phyloP scores from a whole-genome alignment of 2,888 invertebrate species.

The Epinotia ramella region DNA sequence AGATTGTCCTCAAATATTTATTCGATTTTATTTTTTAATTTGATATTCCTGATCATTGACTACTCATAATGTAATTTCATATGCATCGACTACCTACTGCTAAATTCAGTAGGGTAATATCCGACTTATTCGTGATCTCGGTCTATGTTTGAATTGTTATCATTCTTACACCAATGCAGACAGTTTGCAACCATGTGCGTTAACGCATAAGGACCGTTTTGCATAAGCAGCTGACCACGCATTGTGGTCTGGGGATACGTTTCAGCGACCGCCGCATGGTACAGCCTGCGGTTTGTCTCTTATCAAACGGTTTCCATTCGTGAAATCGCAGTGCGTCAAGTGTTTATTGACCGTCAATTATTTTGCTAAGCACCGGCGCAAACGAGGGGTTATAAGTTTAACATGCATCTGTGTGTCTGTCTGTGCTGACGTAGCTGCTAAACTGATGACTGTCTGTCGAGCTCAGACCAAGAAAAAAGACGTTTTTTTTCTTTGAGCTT shows the following conservation, averaged over 20 bases:
- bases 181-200: not conserved
- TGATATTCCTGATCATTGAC: too few relatives aligned
- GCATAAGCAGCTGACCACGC: not conserved
- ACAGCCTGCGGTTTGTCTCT: constrained; percentile 23
- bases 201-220: not conserved
- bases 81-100: too few relatives aligned
- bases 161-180: not conserved
- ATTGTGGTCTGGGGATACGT: constrained; percentile 20
- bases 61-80: too few relatives aligned
- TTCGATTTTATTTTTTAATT: too few relatives aligned
- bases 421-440: too few relatives aligned
- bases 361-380: not conserved
- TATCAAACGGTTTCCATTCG: constrained; percentile 10
- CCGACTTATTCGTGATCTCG: not conserved
- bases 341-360: not conserved
- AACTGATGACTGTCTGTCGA: too few relatives aligned
- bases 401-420: too few relatives aligned
- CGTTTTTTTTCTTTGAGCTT: too few relatives aligned
- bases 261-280: constrained; percentile 14
- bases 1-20: too few relatives aligned
- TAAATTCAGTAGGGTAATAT: too few relatives aligned
- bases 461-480: too few relatives aligned
- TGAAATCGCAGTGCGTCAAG: constrained; percentile 5
- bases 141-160: not conserved
- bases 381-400: too few relatives aligned